phyloP scores from a whole-genome alignment of 2,797 vertebrate species.

The Eurystomus glaucurus region DNA sequence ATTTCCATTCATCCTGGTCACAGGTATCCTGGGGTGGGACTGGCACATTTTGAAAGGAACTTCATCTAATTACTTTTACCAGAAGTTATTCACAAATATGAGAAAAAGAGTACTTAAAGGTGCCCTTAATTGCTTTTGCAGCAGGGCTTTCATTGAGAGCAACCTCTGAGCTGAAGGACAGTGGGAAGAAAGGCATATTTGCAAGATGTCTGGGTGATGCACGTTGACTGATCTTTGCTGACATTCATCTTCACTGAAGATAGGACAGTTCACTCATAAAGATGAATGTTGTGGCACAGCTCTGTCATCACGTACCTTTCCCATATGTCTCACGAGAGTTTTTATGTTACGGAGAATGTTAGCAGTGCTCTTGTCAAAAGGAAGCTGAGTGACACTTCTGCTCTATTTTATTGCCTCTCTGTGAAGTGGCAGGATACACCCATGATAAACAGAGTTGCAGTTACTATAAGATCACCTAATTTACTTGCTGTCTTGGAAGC shows the following conservation, averaged over 20 bases:
- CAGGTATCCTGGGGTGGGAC: not conserved
- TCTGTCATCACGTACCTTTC: constrained; percentile 2
- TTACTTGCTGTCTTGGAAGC: constrained; percentile 41
- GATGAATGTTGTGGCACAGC: constrained; percentile 65
- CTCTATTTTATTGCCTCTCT: constrained; percentile 58
- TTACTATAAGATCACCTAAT: constrained; percentile 61
- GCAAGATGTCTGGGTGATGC: not conserved
- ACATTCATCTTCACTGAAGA: constrained; percentile 63
- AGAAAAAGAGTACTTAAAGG: not conserved
- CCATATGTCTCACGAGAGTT: constrained; percentile 40
- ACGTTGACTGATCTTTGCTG: constrained; percentile 40
- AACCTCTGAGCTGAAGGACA: constrained; percentile 40
- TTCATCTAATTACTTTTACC: not conserved
- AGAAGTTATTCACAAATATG: not conserved
- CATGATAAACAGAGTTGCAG: constrained; percentile 62
- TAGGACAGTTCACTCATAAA: constrained; percentile 68
- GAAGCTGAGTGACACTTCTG: not conserved
- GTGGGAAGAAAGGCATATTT: not conserved
- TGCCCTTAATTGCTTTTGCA: not conserved
- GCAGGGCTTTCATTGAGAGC: not conserved
- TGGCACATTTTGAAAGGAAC: not conserved
- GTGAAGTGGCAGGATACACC: constrained; percentile 45
- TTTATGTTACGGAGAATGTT: constrained; percentile 44
- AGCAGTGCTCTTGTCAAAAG: constrained; percentile 42
- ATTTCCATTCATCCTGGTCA: not conserved